A percentile compares a stretch with the other conserved stretches of the same genome.
Evolutionary conservation across 2,113 vertebrate species (phyloP).

Genomic region (Lynx canadensis): DNA sequence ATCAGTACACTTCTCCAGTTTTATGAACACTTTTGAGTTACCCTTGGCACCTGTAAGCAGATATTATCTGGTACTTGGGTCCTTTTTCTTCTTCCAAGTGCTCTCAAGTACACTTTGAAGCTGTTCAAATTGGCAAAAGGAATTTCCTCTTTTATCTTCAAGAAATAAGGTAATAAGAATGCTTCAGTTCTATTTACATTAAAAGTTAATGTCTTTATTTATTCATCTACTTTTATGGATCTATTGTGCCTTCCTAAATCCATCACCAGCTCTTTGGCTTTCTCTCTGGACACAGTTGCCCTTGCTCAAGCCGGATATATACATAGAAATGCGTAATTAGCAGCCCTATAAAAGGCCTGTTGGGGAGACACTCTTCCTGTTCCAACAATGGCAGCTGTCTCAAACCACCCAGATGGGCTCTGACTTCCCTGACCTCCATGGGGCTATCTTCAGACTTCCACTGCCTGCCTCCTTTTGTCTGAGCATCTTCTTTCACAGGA

Average conservation of each 20-base stretch:
- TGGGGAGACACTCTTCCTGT: conserved; percentile 57
- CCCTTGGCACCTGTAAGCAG: conserved; percentile 46
- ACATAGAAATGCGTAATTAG: conserved; percentile 49
- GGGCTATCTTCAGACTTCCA: background rate
- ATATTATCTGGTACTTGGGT: conserved; percentile 53
- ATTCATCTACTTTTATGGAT: conserved; percentile 69
- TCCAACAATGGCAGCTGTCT: conserved; percentile 52
- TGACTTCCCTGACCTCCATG: conserved; percentile 35
- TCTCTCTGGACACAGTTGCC: conserved; percentile 54
- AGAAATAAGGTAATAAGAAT: conserved; percentile 69
- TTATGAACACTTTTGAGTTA: background rate
- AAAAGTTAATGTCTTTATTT: conserved; percentile 79
- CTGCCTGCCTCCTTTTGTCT: background rate
- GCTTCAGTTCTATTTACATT: conserved; percentile 69
- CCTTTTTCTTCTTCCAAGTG: conserved; percentile 66
- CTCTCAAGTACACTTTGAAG: conserved; percentile 66
- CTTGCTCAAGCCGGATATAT: conserved; percentile 27
- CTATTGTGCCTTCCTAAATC: conserved; percentile 46
- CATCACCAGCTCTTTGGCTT: conserved; percentile 63
- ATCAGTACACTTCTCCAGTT: background rate
- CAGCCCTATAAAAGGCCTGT: background rate
- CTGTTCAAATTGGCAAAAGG: conserved; percentile 64
- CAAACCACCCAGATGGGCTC: conserved; percentile 16
- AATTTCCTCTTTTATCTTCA: conserved; percentile 64
- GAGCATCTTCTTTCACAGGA: background rate